Evolutionary conservation across 2,888 invertebrate species (phyloP).

Genomic region (Sarcophaga rosellei): DNA sequence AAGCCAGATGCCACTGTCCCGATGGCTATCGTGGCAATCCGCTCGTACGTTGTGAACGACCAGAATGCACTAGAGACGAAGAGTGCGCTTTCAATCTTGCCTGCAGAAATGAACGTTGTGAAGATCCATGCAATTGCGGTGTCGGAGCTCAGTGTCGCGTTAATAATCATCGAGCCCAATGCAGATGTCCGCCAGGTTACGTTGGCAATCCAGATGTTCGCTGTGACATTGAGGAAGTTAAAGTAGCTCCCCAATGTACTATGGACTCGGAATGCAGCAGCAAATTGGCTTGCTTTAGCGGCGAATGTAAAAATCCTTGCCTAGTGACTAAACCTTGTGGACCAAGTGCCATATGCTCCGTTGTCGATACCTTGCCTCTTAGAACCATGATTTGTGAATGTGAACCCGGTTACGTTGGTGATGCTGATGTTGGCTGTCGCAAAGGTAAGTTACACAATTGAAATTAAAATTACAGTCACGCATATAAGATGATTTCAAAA

Average conservation of each 20-base stretch:
- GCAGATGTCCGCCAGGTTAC: constrained; percentile 92
- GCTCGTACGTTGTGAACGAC: constrained; percentile 88
- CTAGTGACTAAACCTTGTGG: constrained; percentile 90
- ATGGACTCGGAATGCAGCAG: constrained; percentile 93
- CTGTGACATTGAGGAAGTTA: constrained; percentile 84
- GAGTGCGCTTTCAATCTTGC: constrained; percentile 91
- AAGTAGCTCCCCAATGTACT: constrained; percentile 85
- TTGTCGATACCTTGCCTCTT: constrained; percentile 92
- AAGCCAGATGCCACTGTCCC: constrained; percentile 89
- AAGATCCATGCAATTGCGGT: constrained; percentile 93
- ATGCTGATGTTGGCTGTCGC: constrained; percentile 92
- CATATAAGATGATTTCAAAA: constrained; percentile 17
- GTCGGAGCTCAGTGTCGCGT: constrained; percentile 89
- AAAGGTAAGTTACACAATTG: constrained; percentile 84
- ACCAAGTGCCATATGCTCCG: constrained; percentile 89
- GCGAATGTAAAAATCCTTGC: constrained; percentile 91
- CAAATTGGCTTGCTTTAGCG: constrained; percentile 90
- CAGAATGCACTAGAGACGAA: constrained; percentile 88
- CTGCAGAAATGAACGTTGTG: constrained; percentile 89
- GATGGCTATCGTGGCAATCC: constrained; percentile 90
- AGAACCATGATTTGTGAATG: constrained; percentile 95
- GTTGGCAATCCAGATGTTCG: constrained; percentile 88
- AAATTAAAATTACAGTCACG: neutral
- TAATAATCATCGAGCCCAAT: constrained; percentile 88
- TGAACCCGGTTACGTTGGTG: constrained; percentile 90